phyloP scores from a whole-genome alignment of 2,888 invertebrate species.

The Pseudoips prasinana region DNA sequence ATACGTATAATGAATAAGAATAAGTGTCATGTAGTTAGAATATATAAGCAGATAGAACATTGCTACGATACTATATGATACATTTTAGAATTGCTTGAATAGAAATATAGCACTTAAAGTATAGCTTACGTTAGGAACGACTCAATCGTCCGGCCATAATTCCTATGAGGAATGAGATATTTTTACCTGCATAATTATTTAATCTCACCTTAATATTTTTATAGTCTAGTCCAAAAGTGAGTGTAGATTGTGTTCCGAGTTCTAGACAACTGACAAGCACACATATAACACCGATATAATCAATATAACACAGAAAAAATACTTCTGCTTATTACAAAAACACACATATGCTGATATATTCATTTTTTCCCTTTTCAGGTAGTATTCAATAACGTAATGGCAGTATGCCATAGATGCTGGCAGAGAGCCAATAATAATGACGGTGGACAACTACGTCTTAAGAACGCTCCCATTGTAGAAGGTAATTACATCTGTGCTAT shows the following conservation, averaged over 20 bases:
- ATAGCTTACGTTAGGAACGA: conserved; percentile 11
- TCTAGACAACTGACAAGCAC: conserved; percentile 8
- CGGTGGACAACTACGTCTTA: background rate
- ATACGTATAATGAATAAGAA: conserved; percentile 9
- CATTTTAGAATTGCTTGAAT: conserved; percentile 9
- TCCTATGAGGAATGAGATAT: conserved; percentile 11
- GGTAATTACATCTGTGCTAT: conserved; percentile 2
- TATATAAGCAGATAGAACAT: conserved; percentile 4
- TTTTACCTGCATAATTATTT: conserved; percentile 9
- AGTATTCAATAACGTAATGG: conserved; percentile 9
- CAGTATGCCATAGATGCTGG: conserved; percentile 13
- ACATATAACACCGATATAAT: conserved; percentile 8
- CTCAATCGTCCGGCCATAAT: conserved; percentile 11
- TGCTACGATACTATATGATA: conserved; percentile 8
- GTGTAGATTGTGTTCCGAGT: conserved; percentile 8
- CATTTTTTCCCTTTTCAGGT: conserved; percentile 3
- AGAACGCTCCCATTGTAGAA: conserved; percentile 2
- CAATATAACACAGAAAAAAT: conserved; percentile 8
- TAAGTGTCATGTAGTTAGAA: conserved; percentile 8
- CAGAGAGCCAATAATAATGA: conserved; percentile 8
- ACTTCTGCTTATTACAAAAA: conserved; percentile 6
- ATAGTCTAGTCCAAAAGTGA: conserved; percentile 8
- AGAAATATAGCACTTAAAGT: conserved; percentile 8
- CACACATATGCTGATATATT: conserved; percentile 5
- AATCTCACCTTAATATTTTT: conserved; percentile 9